Conservation (phyloP, 2,797 vertebrate genomes). For the Lophotriccus pileatus region DNA sequence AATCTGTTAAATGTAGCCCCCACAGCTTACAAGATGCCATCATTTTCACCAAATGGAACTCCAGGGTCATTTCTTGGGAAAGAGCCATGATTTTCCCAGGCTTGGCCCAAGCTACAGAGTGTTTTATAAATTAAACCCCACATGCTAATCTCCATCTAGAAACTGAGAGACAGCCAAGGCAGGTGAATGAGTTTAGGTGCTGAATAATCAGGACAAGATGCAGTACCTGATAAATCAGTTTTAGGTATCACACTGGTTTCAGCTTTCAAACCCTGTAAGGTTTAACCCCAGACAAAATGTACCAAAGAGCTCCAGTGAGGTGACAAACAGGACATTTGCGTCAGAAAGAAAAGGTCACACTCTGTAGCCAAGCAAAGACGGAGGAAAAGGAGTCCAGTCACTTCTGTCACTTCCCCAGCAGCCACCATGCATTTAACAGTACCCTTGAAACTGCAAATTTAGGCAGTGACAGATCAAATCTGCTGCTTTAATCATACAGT, state of each 20-base stretch:
- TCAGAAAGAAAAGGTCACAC: constrained; percentile 45
- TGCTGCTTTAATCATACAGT: neutral
- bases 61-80: neutral
- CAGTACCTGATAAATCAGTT: constrained; percentile 1
- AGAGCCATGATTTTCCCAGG: neutral
- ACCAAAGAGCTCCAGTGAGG: neutral
- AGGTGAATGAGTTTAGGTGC: constrained; percentile 23
- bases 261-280: neutral
- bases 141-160: neutral
- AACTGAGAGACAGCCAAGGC: neutral
- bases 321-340: neutral
- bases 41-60: neutral
- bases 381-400: neutral
- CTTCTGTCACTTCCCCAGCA: neutral
- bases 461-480: constrained; percentile 14
- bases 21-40: neutral
- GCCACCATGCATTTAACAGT: neutral
- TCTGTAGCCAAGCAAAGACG: neutral
- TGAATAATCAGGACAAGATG: constrained; percentile 24
- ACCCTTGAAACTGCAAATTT: constrained; percentile 21
- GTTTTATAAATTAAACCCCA: constrained; percentile 15
- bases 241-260: neutral
- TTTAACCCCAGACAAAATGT: neutral
- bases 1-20: neutral
- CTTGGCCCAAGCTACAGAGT: neutral